Evolutionary conservation across 2,888 invertebrate genomes (phyloP), one percentile per base, ranked within the genome.

Genomic region (Heterodera filipjevi): DNA sequence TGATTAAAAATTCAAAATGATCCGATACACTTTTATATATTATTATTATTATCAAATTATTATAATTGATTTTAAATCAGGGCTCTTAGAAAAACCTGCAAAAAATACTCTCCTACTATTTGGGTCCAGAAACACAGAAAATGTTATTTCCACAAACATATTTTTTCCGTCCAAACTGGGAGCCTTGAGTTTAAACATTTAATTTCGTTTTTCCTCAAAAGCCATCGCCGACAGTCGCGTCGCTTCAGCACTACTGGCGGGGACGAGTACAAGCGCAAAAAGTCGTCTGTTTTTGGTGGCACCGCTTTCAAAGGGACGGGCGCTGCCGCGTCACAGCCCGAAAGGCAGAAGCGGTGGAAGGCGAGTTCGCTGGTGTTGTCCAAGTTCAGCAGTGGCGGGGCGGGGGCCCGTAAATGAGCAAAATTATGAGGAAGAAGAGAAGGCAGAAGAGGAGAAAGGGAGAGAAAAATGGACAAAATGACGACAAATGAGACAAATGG

Each of bases 301-400:
- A 46, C 74, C 30, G 68, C 27, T 3, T 49, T 39, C 44, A 30
- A 49, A 19, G 75, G 75, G 5, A 30, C 64, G 27, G 39, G n/a
- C n/a, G n/a, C 8, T 33, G 49, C 49, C 49, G 39, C 49, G 12
- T 46, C 77, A 35, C 78, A 73, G 46, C 80, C 77, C 12, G 80
- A 80, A 6, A 19, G 81, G n/a, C 80, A 80, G 10, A 86, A 86
- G 77, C 82, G 82, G 71, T 86, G 86, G 86, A 86, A 86, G 76
- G 83, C 86, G 64, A 86, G 86, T 16, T 84, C 83, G 79, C 68
- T 86, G 66, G 86, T 86, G 85, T 78, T 86, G 71, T 82, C 81
- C 59, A 84, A 84, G 68, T 86, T 86, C 74, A 81, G 82, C 30
- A 75, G 46, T 22, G 75, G 33, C 44, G 64, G 75, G 35, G 46